These are phyloP conservation scores for Sarcophaga peregrina DNA, from an alignment of 1,140 invertebrate species.

Conservation along the genomic window DNA sequence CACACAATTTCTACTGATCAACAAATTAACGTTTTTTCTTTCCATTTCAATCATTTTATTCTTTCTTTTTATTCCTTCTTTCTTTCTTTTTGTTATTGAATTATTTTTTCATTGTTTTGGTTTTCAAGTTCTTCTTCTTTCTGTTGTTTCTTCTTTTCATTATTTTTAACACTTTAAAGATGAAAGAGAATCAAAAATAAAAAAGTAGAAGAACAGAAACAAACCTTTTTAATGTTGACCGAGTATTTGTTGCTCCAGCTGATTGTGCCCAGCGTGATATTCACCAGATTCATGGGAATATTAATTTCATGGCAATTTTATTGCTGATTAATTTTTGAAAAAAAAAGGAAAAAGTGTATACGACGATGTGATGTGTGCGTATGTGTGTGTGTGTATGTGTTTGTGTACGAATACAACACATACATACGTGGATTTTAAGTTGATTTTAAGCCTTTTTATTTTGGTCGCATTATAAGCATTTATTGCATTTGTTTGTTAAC, in stretches of 20 bases:
- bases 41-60: no score
- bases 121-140: not conserved
- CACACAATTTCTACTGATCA: no score
- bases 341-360: slow-evolving; percentile 21
- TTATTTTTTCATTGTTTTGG: not conserved
- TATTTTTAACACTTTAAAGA: slow-evolving; percentile 19
- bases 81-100: no score
- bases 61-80: no score
- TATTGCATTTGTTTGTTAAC: slow-evolving; percentile 23
- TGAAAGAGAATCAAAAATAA: not conserved
- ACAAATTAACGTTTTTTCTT: no score
- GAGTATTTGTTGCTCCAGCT: slow-evolving; percentile 29
- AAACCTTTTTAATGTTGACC: slow-evolving; percentile 34
- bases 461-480: slow-evolving; percentile 24
- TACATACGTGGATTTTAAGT: not conserved
- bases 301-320: slow-evolving; percentile 67
- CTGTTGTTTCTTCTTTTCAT: not conserved
- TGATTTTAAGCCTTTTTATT: slow-evolving; percentile 20
- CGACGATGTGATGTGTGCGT: not conserved
- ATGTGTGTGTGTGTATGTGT: slow-evolving; percentile 8
- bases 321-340: slow-evolving; percentile 66
- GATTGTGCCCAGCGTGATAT: slow-evolving; percentile 53
- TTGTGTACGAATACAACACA: not conserved
- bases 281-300: slow-evolving; percentile 62
- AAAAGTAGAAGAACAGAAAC: not conserved